A percentile compares a stretch with the other conserved stretches of the same genome.
phyloP scores from a whole-genome alignment of 1,140 invertebrate genomes.

The Wiebesia pumilae region DNA sequence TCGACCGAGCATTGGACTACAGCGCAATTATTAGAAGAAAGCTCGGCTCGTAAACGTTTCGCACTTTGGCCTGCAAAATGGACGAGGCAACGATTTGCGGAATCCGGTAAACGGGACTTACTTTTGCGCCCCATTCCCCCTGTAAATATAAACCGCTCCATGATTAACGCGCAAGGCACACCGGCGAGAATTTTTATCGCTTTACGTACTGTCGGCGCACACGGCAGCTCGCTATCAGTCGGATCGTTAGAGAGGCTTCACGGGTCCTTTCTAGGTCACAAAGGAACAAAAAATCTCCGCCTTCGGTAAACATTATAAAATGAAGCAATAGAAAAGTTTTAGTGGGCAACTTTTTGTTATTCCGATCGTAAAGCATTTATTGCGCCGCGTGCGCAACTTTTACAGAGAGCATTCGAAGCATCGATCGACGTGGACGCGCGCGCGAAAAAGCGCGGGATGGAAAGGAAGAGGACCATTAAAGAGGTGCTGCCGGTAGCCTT shows the following conservation, averaged over 20 bases:
- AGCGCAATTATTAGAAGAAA: neutral
- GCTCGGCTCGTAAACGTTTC: neutral
- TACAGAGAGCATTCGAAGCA: neutral
- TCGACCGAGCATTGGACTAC: neutral
- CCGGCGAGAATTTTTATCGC: neutral
- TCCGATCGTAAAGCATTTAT: constrained; percentile 40
- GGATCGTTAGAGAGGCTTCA: neutral
- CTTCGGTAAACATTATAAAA: constrained; percentile 36
- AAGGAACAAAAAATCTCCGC: neutral
- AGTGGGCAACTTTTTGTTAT: neutral
- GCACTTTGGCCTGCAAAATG: neutral
- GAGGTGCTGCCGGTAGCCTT: neutral
- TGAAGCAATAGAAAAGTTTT: constrained; percentile 17
- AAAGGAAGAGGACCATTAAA: neutral
- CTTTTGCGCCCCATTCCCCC: neutral
- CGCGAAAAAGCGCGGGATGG: neutral
- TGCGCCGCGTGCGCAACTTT: neutral
- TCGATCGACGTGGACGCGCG: neutral
- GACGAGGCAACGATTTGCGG: neutral
- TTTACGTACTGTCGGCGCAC: neutral
- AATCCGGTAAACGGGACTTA: neutral
- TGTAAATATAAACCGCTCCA: neutral
- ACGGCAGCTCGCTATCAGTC: neutral
- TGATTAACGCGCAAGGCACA: neutral
- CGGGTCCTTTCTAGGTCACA: neutral